phyloP scores from a whole-genome alignment of 2,797 vertebrate species.

The Poecilia gillii region DNA sequence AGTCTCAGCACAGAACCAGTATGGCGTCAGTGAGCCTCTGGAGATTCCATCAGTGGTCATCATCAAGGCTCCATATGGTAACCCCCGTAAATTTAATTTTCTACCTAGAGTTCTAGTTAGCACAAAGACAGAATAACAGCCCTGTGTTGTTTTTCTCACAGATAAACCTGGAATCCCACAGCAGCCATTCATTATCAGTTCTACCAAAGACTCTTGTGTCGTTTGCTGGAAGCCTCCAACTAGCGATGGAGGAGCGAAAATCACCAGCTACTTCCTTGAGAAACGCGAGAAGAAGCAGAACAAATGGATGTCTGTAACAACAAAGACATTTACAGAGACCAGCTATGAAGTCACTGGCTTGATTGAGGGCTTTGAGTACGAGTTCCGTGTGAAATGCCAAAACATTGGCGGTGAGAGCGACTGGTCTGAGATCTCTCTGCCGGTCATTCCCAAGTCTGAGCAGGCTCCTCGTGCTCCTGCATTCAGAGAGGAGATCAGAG shows the following conservation, averaged over 20 bases:
- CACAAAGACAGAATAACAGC: neutral
- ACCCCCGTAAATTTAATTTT: constrained; percentile 50
- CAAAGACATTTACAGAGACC: constrained; percentile 90
- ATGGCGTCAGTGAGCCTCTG: constrained; percentile 92
- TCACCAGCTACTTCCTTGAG: constrained; percentile 94
- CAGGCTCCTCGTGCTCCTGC: constrained; percentile 88
- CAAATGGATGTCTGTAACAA: constrained; percentile 96
- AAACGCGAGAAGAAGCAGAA: constrained; percentile 99
- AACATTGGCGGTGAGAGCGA: constrained; percentile 97
- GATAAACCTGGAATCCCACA: constrained; percentile 94
- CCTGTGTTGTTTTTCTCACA: constrained; percentile 60
- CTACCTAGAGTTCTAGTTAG: neutral
- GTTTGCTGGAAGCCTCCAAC: constrained; percentile 95
- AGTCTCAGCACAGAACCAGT: constrained; percentile 96
- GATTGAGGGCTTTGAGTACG: constrained; percentile 97
- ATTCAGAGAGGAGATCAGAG: constrained; percentile 97
- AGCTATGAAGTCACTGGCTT: constrained; percentile 88
- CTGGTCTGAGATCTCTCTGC: constrained; percentile 94
- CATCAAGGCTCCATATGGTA: constrained; percentile 96
- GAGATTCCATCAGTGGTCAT: constrained; percentile 92
- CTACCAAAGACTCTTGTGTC: constrained; percentile 92
- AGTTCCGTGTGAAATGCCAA: constrained; percentile 98
- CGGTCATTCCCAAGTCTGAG: constrained; percentile 92
- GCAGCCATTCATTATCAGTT: constrained; percentile 87
- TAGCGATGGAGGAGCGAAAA: constrained; percentile 96